Evolutionary conservation across 1,140 invertebrate species (phyloP), one percentile per base, ranked within the genome.

Genomic region (Drosophila auraria): DNA sequence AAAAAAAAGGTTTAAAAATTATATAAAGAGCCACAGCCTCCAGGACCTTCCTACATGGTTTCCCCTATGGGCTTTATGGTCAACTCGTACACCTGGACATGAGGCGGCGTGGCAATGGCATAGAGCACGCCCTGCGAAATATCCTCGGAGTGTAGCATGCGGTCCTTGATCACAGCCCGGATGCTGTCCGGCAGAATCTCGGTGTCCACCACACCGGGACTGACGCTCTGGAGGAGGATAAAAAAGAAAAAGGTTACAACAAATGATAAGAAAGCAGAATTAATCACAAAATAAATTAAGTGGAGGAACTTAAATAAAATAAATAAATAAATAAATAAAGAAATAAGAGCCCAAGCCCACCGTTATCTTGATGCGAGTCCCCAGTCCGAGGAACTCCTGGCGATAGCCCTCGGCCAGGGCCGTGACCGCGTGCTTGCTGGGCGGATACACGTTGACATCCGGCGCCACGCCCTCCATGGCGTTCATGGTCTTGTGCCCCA

Each of bases 361-460:
- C 68, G 96, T 96, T 5, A 96, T 94, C 92, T 96, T 95, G 62
- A 97, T 96, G 58, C 94, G 94, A n/a, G 94, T 94, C 3, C 94
- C 94, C 20, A 93, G 80, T 2, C 93, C 86, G 0, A 93, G 86
- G 23, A 97, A 93, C 90, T 97, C 97, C 45, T 94, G 94, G 51
- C 95, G 92, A 15, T 97, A 91, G 0, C 95, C 94, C 63, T 95
- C 94, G 0, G 94, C 94, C 61, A 97, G 93, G 0, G 95, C 95
- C 2, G 94, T 96, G 0, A 97, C 93, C 1, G 96, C 96, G 92
- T 95, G 94, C 93, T 97, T 97, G 42, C 94, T 95, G 15, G 95
- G 94, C 3, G 94, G 87, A 93, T 97, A 97, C n/a, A 96, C 78
- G 78, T 91, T 94, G 5, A 90, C 61, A 14, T 72, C 68, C 0